Conservation (phyloP, 2,888 invertebrate genomes). For the Steinernema scapterisci region DNA sequence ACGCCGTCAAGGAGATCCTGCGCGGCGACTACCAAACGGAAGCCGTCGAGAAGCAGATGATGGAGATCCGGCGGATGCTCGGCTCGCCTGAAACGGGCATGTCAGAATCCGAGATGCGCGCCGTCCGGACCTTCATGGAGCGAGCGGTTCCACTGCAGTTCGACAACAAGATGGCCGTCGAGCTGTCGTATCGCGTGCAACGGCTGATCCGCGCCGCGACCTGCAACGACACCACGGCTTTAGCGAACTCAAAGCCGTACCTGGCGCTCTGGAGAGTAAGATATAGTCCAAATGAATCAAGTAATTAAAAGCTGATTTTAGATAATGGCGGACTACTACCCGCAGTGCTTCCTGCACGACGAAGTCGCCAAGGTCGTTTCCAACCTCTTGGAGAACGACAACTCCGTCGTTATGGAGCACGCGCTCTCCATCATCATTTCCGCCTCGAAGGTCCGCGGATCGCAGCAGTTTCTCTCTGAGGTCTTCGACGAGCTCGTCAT, state of each 20-base stretch:
- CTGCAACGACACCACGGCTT: background rate
- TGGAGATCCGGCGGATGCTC: background rate
- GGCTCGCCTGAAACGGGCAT: background rate
- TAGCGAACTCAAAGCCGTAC: background rate
- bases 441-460: background rate
- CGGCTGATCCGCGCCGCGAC: background rate
- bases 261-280: background rate
- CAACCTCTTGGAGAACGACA: background rate
- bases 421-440: background rate
- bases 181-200: background rate
- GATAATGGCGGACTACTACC: slow-evolving; percentile 5
- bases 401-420: background rate
- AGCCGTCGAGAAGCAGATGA: background rate
- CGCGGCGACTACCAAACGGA: background rate
- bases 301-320: background rate
- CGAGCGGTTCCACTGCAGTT: background rate
- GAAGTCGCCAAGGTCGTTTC: background rate
- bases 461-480: background rate
- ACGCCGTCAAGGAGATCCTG: background rate
- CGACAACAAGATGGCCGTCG: background rate
- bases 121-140: background rate
- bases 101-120: background rate
- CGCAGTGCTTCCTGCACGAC: slow-evolving; percentile 17
- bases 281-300: background rate
- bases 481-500: background rate